Percentiles rank a stretch among this genome's conserved stretches.
These are phyloP conservation scores for Patella vulgata DNA, from an alignment of 1,140 invertebrate species.

Conservation along the genomic window DNA sequence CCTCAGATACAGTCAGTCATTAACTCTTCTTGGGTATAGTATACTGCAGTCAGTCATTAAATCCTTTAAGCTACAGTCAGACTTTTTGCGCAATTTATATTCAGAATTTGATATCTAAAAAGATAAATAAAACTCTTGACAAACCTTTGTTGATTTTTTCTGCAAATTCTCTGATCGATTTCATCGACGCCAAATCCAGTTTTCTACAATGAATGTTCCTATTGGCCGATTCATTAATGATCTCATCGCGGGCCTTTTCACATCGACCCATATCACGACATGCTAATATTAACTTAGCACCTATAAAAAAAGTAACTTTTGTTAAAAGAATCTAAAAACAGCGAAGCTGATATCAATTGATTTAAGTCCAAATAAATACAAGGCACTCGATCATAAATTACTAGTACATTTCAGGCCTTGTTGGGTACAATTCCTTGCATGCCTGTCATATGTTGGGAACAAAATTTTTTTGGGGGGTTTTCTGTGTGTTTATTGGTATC, in stretches of 20 bases:
- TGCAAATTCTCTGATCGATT: conserved; percentile 59
- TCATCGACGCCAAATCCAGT: conserved; percentile 60
- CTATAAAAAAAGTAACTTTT: too few relatives aligned
- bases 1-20: too few relatives aligned
- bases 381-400: background rate
- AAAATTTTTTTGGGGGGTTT: background rate
- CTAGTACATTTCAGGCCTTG: background rate
- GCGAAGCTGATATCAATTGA: background rate
- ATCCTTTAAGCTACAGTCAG: too few relatives aligned
- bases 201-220: conserved; percentile 74
- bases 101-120: too few relatives aligned
- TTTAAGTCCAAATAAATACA: background rate
- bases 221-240: conserved; percentile 63
- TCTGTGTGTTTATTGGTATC: background rate
- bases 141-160: conserved; percentile 64
- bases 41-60: too few relatives aligned
- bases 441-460: background rate
- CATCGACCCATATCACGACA: conserved; percentile 72
- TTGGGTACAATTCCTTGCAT: background rate
- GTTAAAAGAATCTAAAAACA: too few relatives aligned
- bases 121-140: too few relatives aligned
- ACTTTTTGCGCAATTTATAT: too few relatives aligned
- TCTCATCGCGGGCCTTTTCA: conserved; percentile 72
- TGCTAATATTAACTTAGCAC: conserved; percentile 69
- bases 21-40: too few relatives aligned